Evolutionary conservation across 2,797 vertebrate genomes (phyloP), one percentile per base, ranked within the genome.

Genomic region (Ispidina lecontei): DNA sequence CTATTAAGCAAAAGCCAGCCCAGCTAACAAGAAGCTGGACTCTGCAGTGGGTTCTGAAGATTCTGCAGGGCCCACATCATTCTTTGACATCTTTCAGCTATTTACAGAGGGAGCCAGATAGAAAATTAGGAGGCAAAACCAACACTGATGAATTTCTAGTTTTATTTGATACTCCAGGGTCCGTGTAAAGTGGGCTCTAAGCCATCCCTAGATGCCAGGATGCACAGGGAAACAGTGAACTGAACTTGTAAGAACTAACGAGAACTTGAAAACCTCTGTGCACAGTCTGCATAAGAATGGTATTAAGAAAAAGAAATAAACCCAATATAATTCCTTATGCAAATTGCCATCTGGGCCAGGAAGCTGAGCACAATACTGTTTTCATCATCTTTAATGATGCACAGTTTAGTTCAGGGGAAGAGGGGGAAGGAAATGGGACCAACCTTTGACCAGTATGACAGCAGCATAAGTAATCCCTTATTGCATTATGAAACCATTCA

Each of bases 381-480:
- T 85, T 88, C 81, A 91, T 89, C 89, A 76, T 93, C 72, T 70
- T 82, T 92, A 92, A 87, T 88, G 91, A 95, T 31, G 68, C 56
- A 92, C 84, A 92, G 84, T 89, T 89, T 94, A 75, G 70, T 68
- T 75, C 82, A 82, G 81, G 81, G 49, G 72, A 21, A 51, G 51
- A 58, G 68, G 69, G 72, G 72, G 49, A 84, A 95, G 49, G 89
- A 76, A 93, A 95, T 80, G 82, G 83, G 90, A 73, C 72, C 82
- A 95, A 90, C 64, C 67, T 93, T 95, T 89, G 82, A 78, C 80
- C 92, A 94, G 18, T 78, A 85, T 83, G 93, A 75, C 93, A 94
- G 95, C 76, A 81, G 73, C 71, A 88, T 93, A 95, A 94, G 81
- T 87, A 91, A 87, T 71, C 71, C 69, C 75, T 79, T 92, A 80